Evolutionary conservation across 2,113 vertebrate species (phyloP).

Genomic region (Seriola quinqueradiata): DNA sequence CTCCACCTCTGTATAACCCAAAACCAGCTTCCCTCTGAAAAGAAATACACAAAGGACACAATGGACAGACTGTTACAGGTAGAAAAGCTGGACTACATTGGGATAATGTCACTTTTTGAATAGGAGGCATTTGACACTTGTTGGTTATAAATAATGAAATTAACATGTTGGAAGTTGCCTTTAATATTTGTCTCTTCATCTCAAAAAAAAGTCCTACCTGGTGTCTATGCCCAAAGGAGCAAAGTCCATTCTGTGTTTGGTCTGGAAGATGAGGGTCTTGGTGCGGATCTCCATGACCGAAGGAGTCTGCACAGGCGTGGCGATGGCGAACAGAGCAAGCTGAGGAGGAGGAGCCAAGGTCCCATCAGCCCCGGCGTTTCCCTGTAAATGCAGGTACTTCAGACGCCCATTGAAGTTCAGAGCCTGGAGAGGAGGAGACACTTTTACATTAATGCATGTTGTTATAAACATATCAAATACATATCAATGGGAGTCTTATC

Average conservation of each 20-base stretch:
- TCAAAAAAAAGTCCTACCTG: slow-evolving; percentile 51
- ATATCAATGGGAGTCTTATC: too few species aligned
- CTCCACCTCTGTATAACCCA: slow-evolving; percentile 82
- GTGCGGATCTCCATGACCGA: slow-evolving; percentile 78
- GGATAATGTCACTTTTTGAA: neutral
- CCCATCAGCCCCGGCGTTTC: slow-evolving; percentile 51
- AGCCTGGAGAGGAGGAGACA: slow-evolving; percentile 55
- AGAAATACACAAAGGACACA: neutral
- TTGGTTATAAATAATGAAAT: too few species aligned
- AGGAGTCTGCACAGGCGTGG: slow-evolving; percentile 72
- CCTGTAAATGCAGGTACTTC: slow-evolving; percentile 75
- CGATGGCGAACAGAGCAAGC: slow-evolving; percentile 78
- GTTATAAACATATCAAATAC: neutral
- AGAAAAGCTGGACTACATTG: neutral
- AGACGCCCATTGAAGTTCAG: slow-evolving; percentile 80
- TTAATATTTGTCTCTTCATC: neutral
- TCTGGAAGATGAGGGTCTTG: slow-evolving; percentile 80
- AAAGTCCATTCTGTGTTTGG: slow-evolving; percentile 84
- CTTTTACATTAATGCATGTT: neutral
- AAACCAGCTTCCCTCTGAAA: slow-evolving; percentile 74
- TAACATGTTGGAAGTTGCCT: neutral
- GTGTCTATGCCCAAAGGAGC: slow-evolving; percentile 78
- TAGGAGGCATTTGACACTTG: too few species aligned
- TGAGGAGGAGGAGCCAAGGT: slow-evolving; percentile 59
- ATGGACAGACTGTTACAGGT: neutral